These are phyloP conservation scores for Salmo trutta DNA, from an alignment of 2,797 vertebrate species.

Conservation along the genomic window DNA sequence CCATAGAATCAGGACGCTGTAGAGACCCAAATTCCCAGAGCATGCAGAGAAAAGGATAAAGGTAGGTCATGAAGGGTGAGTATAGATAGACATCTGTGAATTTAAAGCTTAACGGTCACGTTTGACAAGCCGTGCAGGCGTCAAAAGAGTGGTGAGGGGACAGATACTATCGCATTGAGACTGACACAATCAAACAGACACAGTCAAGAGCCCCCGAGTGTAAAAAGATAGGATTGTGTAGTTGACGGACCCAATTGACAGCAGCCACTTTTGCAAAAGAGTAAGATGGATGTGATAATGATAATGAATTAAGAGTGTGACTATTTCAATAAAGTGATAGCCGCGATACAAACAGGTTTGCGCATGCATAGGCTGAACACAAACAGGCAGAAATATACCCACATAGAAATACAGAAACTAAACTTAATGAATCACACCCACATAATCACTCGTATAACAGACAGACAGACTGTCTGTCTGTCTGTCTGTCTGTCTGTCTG, in stretches of 20 bases:
- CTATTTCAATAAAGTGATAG: conserved; percentile 44
- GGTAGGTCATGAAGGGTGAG: conserved; percentile 19
- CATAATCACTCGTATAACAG: not conserved
- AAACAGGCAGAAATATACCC: conserved; percentile 58
- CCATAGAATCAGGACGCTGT: conserved; percentile 23
- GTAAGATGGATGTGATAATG: conserved; percentile 26
- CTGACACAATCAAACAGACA: conserved; percentile 31
- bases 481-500: too few species aligned
- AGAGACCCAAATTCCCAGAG: conserved; percentile 24
- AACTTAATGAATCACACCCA: not conserved
- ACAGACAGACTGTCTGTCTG: too few species aligned
- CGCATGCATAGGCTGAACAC: conserved; percentile 50
- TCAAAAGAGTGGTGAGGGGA: conserved; percentile 20
- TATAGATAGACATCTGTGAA: conserved; percentile 31
- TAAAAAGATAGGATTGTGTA: conserved; percentile 51
- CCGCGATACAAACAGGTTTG: conserved; percentile 38
- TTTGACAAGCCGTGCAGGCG: conserved; percentile 34
- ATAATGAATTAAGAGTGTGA: conserved; percentile 28
- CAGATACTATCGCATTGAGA: conserved; percentile 41
- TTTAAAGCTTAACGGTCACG: conserved; percentile 22
- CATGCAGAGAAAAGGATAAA: not conserved
- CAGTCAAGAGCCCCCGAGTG: conserved; percentile 41
- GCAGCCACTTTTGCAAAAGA: conserved; percentile 37
- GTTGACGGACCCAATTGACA: conserved; percentile 45
- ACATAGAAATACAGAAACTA: conserved; percentile 31